phyloP scores from a whole-genome alignment of 1,140 invertebrate species.

The Drosophila ogumai region DNA sequence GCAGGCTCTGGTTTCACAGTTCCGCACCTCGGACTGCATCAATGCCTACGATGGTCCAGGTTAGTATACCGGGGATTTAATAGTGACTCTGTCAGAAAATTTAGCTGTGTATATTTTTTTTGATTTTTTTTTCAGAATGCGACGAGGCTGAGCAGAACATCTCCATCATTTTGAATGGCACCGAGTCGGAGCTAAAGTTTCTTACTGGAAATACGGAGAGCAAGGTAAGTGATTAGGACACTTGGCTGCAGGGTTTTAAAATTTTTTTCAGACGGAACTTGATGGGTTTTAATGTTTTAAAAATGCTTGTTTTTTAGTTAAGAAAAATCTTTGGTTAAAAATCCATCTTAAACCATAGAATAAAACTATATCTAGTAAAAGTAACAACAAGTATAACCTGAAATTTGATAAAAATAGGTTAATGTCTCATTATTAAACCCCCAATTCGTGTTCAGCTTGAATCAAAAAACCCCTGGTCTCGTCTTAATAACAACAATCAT shows the following conservation, averaged over 20 bases:
- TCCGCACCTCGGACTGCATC: conserved; percentile 97
- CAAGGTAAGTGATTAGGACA: conserved; percentile 86
- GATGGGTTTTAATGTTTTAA: neutral
- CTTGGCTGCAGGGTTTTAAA: neutral
- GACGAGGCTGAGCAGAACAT: conserved; percentile 91
- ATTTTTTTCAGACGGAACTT: neutral
- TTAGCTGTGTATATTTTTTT: neutral
- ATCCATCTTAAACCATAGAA: neutral
- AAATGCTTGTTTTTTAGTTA: neutral
- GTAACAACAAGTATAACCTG: neutral
- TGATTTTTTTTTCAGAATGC: conserved; percentile 87
- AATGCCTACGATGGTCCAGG: conserved; percentile 95
- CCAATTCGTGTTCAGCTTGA: neutral
- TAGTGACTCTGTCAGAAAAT: neutral
- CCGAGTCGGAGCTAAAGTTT: conserved; percentile 95
- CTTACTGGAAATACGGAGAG: conserved; percentile 85
- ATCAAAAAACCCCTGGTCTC: neutral
- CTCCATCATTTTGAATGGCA: conserved; percentile 94
- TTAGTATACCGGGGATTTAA: conserved; percentile 76
- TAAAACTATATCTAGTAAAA: too few species aligned
- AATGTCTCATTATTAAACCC: neutral
- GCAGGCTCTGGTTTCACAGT: conserved; percentile 95
- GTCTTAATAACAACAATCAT: neutral
- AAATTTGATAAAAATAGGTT: neutral
- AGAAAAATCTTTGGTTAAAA: neutral